Percentiles rank a stretch among this genome's conserved stretches.
phyloP scores from a whole-genome alignment of 2,797 vertebrate species.

The Oceanodroma leucorhoa region DNA sequence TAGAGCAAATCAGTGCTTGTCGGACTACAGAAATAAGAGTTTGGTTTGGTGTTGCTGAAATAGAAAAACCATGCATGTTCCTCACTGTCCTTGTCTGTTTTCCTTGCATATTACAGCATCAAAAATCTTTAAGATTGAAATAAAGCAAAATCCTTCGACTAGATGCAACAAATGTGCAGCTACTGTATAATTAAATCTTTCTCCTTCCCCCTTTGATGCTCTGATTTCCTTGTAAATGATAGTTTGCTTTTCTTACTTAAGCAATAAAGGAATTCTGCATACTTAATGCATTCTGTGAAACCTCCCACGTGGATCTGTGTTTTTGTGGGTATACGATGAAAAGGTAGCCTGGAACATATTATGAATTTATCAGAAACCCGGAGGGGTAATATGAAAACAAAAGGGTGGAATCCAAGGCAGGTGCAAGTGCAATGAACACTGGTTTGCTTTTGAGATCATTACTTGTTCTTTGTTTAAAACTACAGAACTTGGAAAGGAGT shows the following conservation, averaged over 20 bases:
- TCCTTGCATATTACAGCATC: background rate
- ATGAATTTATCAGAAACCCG: constrained; percentile 53
- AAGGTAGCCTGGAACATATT: constrained; percentile 46
- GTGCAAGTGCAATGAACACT: constrained; percentile 41
- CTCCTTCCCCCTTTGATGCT: background rate
- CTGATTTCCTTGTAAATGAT: constrained; percentile 42
- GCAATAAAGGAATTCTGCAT: background rate
- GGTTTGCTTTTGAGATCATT: background rate
- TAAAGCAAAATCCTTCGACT: background rate
- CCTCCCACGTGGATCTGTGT: constrained; percentile 24
- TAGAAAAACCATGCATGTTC: background rate
- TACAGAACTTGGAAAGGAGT: background rate
- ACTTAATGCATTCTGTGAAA: constrained; percentile 40
- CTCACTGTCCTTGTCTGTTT: background rate
- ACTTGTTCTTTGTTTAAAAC: constrained; percentile 35
- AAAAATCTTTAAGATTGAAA: background rate
- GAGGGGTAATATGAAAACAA: constrained; percentile 55
- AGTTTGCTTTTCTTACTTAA: constrained; percentile 57
- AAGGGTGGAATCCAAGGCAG: constrained; percentile 51
- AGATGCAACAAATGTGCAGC: background rate
- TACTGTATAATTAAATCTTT: constrained; percentile 41
- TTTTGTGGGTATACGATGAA: constrained; percentile 45
- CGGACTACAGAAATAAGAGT: background rate
- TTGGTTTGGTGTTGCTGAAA: background rate
- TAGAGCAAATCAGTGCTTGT: background rate